Percentiles rank a stretch among this genome's conserved stretches.
Conservation (phyloP, 2,113 vertebrate species). For the Alaudala cheleensis region DNA sequence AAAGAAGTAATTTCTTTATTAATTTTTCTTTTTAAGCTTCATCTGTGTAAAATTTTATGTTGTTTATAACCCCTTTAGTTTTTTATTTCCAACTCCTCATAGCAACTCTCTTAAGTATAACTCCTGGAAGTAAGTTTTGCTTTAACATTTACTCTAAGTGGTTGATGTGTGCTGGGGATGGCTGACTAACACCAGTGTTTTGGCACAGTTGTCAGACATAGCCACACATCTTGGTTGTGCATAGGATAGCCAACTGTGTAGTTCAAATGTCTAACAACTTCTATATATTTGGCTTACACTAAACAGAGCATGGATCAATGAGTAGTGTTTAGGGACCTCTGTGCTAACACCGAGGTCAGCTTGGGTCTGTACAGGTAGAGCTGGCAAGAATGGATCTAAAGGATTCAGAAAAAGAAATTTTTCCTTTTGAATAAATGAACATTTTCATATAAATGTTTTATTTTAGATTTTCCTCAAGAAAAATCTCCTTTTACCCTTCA, state of each 20-base stretch:
- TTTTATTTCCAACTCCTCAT: not conserved
- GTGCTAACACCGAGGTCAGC: not conserved
- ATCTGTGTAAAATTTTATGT: not conserved
- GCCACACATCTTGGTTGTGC: not conserved
- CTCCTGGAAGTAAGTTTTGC: not conserved
- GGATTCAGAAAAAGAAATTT: not conserved
- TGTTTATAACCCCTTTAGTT: not conserved
- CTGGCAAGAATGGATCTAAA: not conserved
- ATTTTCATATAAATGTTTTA: not conserved
- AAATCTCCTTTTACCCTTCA: not conserved
- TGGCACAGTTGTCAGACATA: not conserved
- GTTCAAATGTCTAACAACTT: not conserved
- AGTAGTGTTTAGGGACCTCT: not conserved
- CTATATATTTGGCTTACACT: not conserved
- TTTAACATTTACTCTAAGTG: not conserved
- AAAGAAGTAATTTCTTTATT: not conserved
- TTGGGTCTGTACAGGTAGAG: not conserved
- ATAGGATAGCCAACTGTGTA: fast-evolving
- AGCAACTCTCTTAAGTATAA: not conserved
- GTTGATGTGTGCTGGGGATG: not conserved
- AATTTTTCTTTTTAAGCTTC: not conserved
- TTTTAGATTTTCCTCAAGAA: not conserved
- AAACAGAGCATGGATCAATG: not conserved
- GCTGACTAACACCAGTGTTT: not conserved
- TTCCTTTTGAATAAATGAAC: not conserved